phyloP scores from a whole-genome alignment of 2,797 vertebrate genomes.

The Spinibarbus caldwelli region DNA sequence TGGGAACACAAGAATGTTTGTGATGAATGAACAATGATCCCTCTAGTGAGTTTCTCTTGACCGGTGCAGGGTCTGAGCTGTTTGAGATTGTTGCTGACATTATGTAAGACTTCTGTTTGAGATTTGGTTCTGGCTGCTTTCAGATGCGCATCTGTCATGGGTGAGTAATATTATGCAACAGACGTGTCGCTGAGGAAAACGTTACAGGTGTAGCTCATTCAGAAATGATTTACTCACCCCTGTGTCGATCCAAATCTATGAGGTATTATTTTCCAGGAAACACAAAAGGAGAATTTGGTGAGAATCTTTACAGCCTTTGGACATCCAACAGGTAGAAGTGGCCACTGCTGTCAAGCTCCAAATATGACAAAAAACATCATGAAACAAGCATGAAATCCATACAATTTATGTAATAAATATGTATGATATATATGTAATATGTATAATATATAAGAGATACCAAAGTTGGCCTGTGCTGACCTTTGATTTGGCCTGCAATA shows the following conservation, averaged over 20 bases:
- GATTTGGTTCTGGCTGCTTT: slow-evolving; percentile 7
- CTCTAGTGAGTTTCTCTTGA: background rate
- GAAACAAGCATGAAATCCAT: background rate
- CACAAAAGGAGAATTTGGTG: background rate
- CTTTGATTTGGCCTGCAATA: background rate
- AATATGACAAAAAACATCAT: background rate
- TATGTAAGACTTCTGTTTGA: slow-evolving; percentile 12
- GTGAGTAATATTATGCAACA: background rate
- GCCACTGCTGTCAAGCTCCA: background rate
- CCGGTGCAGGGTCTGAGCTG: background rate
- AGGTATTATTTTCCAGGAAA: background rate
- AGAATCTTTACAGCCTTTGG: background rate
- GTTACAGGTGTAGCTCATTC: background rate
- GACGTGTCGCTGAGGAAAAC: slow-evolving; percentile 6
- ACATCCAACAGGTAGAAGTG: background rate
- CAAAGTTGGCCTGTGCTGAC: background rate
- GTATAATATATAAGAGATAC: background rate
- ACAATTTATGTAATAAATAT: too few species aligned
- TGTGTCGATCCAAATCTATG: background rate
- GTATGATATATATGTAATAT: too few species aligned
- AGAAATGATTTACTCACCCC: background rate
- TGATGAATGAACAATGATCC: slow-evolving; percentile 31
- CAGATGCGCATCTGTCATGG: background rate
- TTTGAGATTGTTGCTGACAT: background rate
- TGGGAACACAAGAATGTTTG: slow-evolving; percentile 17